Percentiles rank a stretch among this genome's conserved stretches.
Conservation (phyloP, 1,140 invertebrate genomes). For the Ceratosolen solmsi region DNA sequence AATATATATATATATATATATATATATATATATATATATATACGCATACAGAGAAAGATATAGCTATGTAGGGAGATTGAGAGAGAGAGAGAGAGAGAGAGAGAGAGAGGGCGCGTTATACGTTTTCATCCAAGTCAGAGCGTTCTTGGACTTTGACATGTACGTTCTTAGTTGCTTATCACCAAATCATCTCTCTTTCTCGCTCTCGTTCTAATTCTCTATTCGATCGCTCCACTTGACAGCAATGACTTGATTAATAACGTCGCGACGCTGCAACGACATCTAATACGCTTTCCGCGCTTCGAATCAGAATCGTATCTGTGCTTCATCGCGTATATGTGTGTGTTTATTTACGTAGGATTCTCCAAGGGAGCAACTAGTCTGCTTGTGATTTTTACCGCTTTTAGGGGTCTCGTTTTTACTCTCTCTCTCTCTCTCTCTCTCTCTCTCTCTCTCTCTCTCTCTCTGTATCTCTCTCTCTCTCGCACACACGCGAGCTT, state of each 20-base stretch:
- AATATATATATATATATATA: too few species aligned
- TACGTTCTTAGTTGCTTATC: too few species aligned
- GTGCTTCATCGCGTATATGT: neutral
- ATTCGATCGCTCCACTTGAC: too few species aligned
- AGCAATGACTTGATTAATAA: slow-evolving; percentile 73
- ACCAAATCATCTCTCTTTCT: slow-evolving; percentile 17
- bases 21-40: too few species aligned
- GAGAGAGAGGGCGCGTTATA: too few species aligned
- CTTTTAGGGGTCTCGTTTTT: slow-evolving; percentile 18
- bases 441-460: slow-evolving; percentile 19
- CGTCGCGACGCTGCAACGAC: slow-evolving; percentile 61
- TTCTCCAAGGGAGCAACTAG: slow-evolving; percentile 27
- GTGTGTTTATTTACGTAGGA: slow-evolving; percentile 20
- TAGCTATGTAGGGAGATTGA: too few species aligned
- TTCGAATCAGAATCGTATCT: neutral
- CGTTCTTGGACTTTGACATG: too few species aligned
- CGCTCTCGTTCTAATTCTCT: neutral
- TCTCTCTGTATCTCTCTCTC: too few species aligned
- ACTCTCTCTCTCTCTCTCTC: neutral
- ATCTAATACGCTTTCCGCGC: slow-evolving; percentile 57
- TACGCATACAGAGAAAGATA: too few species aligned
- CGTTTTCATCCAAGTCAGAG: too few species aligned
- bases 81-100: too few species aligned
- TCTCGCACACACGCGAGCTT: too few species aligned
- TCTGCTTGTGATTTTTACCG: slow-evolving; percentile 51